Evolutionary conservation across 2,888 invertebrate species (phyloP), one percentile per base, ranked within the genome.

Genomic region (Melanophora roralis): DNA sequence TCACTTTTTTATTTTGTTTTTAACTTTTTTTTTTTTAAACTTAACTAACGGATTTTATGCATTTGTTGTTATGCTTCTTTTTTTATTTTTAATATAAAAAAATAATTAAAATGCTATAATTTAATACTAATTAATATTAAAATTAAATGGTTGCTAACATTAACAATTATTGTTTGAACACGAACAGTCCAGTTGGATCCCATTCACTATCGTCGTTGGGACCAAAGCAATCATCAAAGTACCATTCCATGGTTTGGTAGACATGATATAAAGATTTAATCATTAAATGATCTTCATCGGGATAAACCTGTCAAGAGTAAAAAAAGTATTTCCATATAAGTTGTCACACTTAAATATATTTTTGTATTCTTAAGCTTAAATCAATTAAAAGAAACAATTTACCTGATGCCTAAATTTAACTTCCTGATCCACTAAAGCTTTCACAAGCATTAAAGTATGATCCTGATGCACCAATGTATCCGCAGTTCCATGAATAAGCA

Each of bases 391-490:
- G 3, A 27, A 5, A 27, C n/a, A 27, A 27, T 36, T 89, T 89
- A 96, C 97, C 93, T 96, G 94, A 87, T 96, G 94, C 76, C 95
- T 93, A 90, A 96, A 98, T 67, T 96, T 92, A 6, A 97, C 94
- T 76, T 94, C 94, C 81, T 94, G 94, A 78, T 93, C 92, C n/a
- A 95, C 93, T 64, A 98, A 91, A n/a, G 96, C 94, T 81, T 94
- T 92, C 12, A 96, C 94, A 53, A 98, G 91, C 88, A 96, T 93
- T 84, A 97, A 93, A 32, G 96, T 94, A 89, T 98, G 97, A 87
- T 95, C 95, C 85, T 96, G 95, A 87, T 96, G 97, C 47, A 97
- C 96, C 82, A 93, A 91, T 49, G 93, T 92, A 90, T 98, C 98
- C 7, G 95, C 96, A 0, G 95, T 95, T 57, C 97, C 97, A 89